phyloP scores from a whole-genome alignment of 1,140 invertebrate genomes.

The Ceratosolen fusciceps region DNA sequence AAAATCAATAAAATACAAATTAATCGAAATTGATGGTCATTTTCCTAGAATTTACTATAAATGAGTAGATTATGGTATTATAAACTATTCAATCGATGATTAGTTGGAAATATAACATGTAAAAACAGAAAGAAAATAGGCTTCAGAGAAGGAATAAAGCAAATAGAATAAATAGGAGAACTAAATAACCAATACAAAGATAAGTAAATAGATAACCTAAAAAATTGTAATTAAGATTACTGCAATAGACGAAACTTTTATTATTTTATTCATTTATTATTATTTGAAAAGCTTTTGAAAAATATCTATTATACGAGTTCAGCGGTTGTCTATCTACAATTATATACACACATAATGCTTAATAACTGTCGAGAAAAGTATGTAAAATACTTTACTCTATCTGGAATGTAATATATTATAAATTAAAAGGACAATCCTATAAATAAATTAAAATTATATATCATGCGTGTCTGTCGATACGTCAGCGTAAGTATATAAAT shows the following conservation, averaged over 20 bases:
- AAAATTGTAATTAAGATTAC: slow-evolving; percentile 29
- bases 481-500: no score
- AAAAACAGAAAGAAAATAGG: slow-evolving; percentile 34
- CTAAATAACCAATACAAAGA: slow-evolving; percentile 56
- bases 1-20: no score
- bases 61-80: slow-evolving; percentile 54
- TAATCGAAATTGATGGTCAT: no score
- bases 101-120: slow-evolving; percentile 69
- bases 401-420: no score
- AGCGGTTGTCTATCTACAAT: no score
- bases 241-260: not conserved
- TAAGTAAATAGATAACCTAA: slow-evolving; percentile 65
- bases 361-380: no score
- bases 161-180: slow-evolving; percentile 30
- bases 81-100: slow-evolving; percentile 69
- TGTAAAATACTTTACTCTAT: no score
- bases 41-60: slow-evolving; percentile 59
- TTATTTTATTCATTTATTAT: slow-evolving; percentile 30
- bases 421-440: no score
- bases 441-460: no score
- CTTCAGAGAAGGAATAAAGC: not conserved
- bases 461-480: no score
- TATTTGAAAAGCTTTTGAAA: slow-evolving; percentile 10
- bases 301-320: no score
- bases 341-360: no score